A percentile compares a stretch with the other conserved stretches of the same genome.
Conservation (phyloP, 2,113 vertebrate species). For the Pipa parva region DNA sequence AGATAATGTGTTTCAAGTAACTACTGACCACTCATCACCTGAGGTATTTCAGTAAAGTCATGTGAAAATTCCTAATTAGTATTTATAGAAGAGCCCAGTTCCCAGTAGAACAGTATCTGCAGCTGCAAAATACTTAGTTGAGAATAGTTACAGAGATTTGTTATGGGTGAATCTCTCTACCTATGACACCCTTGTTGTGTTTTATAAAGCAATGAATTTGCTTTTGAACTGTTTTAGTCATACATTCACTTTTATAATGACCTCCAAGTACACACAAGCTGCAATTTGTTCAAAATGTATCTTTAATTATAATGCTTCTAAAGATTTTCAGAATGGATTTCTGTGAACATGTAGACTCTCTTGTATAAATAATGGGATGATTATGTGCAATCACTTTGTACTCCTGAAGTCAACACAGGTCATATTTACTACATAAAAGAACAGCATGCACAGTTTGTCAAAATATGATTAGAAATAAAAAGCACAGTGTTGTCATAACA, state of each 20-base stretch:
- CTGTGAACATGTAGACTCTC: neutral
- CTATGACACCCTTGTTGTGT: neutral
- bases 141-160: constrained; percentile 48
- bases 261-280: neutral
- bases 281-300: neutral
- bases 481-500: too few species aligned
- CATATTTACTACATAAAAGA: neutral
- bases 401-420: neutral
- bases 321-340: neutral
- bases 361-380: neutral
- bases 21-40: constrained; percentile 63
- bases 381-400: neutral
- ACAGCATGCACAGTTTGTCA: neutral
- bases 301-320: neutral
- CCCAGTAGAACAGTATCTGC: constrained; percentile 50
- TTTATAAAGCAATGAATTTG: neutral
- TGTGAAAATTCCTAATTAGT: constrained; percentile 62
- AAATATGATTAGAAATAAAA: too few species aligned
- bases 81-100: constrained; percentile 58
- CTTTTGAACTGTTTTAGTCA: neutral
- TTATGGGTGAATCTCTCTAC: constrained; percentile 5
- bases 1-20: constrained; percentile 64
- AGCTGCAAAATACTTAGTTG: constrained; percentile 56
- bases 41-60: constrained; percentile 59
- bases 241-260: neutral